A percentile compares a stretch with the other conserved stretches of the same genome.
Evolutionary conservation across 1,140 invertebrate species (phyloP).

Genomic region (Acarapis woodi): DNA sequence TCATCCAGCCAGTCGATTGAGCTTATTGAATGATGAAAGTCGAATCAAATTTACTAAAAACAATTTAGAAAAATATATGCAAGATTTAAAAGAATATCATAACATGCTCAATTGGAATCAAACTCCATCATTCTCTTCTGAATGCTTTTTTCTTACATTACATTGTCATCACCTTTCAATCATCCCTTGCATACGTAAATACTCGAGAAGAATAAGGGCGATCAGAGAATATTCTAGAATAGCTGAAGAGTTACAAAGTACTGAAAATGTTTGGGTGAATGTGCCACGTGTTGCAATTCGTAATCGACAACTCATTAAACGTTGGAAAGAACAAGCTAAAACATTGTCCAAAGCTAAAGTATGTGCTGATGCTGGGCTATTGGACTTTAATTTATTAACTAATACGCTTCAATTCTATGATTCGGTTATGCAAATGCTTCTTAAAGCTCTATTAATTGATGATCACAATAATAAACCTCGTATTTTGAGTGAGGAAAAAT

Average conservation of each 20-base stretch:
- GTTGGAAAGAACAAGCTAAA: slow-evolving; percentile 8
- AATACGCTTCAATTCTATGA: slow-evolving; percentile 41
- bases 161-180: slow-evolving; percentile 46
- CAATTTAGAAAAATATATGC: slow-evolving; percentile 8
- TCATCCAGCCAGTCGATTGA: slow-evolving; percentile 40
- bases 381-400: slow-evolving; percentile 29
- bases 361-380: slow-evolving; percentile 30
- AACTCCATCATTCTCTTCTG: slow-evolving; percentile 42
- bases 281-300: not conserved
- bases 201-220: slow-evolving; percentile 21
- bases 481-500: not conserved
- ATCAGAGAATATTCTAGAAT: slow-evolving; percentile 36
- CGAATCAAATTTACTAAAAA: slow-evolving; percentile 17
- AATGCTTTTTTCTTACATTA: slow-evolving; percentile 68
- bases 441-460: slow-evolving; percentile 17
- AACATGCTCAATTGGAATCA: not conserved
- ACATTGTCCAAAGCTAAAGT: slow-evolving; percentile 25
- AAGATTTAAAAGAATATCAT: no score
- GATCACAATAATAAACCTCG: not conserved
- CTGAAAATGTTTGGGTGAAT: slow-evolving; percentile 19
- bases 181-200: slow-evolving; percentile 43
- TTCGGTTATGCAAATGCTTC: slow-evolving; percentile 49
- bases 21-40: slow-evolving; percentile 28
- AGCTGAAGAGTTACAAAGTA: slow-evolving; percentile 33
- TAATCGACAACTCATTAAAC: slow-evolving; percentile 14